These are phyloP conservation scores for Actinia equina DNA, from an alignment of 64 coral and sea anemone species.

Conservation along the genomic window DNA sequence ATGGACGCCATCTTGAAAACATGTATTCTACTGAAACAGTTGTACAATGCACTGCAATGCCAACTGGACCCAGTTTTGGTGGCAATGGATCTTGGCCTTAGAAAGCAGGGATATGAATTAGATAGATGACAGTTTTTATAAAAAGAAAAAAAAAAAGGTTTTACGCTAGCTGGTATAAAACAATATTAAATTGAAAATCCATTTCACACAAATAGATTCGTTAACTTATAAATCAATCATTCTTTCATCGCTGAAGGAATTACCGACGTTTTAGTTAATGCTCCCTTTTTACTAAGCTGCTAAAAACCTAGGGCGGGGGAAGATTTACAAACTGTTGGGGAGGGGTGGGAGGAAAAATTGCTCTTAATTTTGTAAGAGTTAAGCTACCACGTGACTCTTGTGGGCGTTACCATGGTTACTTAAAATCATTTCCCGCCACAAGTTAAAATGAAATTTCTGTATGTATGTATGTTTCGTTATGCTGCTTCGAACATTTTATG, in stretches of 20 bases:
- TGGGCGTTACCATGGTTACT: background rate
- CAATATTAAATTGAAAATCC: background rate
- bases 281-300: background rate
- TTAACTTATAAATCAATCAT: background rate
- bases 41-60: too few species aligned
- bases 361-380: background rate
- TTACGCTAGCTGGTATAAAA: background rate
- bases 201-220: background rate
- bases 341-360: background rate
- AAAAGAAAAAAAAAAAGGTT: background rate
- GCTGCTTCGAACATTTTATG: background rate
- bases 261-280: background rate
- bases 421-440: slow-evolving; percentile 9
- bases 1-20: too few species aligned
- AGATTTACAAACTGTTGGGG: background rate
- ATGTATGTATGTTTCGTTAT: background rate
- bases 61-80: too few species aligned
- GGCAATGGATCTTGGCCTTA: too few species aligned
- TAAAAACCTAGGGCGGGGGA: background rate
- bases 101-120: background rate
- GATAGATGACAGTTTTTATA: background rate
- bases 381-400: background rate
- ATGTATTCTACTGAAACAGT: too few species aligned
- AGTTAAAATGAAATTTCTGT: background rate
- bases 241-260: background rate